Percentiles rank a stretch among this genome's conserved stretches.
Conservation (phyloP, 2,113 vertebrate genomes). For the Garra rufa region DNA sequence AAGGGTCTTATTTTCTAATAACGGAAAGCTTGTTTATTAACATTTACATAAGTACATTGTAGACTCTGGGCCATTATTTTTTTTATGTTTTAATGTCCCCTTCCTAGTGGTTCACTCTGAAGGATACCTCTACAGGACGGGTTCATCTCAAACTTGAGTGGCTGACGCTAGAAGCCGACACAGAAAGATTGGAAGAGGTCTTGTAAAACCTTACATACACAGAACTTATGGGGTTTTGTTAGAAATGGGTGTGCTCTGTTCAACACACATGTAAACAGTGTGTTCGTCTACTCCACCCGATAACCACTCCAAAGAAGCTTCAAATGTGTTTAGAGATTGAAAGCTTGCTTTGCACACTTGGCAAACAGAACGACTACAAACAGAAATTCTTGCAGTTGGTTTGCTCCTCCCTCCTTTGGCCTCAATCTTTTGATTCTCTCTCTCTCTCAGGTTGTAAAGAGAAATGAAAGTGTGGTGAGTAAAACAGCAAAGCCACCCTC, state of each 20-base stretch:
- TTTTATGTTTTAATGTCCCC: conserved; percentile 2
- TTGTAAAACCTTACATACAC: conserved; percentile 5
- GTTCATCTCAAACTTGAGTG: conserved; percentile 88
- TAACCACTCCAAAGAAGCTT: background rate
- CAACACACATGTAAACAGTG: background rate
- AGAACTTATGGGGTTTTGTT: background rate
- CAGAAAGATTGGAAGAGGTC: conserved; percentile 84
- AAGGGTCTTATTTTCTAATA: background rate
- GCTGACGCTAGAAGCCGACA: conserved; percentile 77
- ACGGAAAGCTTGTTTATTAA: background rate
- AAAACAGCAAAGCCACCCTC: conserved; percentile 83
- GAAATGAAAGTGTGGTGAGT: conserved; percentile 75
- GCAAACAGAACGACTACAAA: conserved; percentile 3
- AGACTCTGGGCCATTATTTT: background rate
- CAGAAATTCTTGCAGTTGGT: background rate
- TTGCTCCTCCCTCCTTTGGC: background rate
- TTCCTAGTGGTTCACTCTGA: conserved; percentile 86
- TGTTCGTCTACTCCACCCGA: background rate
- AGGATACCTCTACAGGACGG: conserved; percentile 79
- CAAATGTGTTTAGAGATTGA: background rate
- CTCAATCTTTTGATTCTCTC: background rate
- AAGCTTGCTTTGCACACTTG: conserved; percentile 7
- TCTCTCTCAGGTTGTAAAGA: conserved; percentile 78
- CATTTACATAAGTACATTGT: background rate
- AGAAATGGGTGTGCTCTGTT: background rate